Evolutionary conservation across 2,797 vertebrate genomes (phyloP), one percentile per base, ranked within the genome.

Genomic region (Carapus acus): DNA sequence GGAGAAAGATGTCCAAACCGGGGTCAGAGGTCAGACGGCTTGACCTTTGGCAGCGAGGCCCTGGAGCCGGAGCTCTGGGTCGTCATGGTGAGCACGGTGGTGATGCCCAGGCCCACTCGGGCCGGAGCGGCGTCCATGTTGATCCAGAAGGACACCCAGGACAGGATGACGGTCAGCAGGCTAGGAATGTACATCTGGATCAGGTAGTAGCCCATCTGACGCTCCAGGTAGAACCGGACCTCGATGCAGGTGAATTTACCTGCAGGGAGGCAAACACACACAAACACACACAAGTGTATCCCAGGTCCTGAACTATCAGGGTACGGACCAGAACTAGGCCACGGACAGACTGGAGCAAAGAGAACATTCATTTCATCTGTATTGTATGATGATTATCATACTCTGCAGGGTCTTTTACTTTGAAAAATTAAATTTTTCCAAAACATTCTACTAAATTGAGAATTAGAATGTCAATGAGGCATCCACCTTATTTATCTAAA

Each of bases 121-220:
- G 94, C 94, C 0, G 94, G 94, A 0, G 94, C 94, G 0, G 94
- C 94, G 0, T 96, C 94, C 93, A 97, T 97, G 76, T 96, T 95
- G 83, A 96, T 96, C 94, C 94, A 97, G 77, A 96, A 96, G 13
- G 94, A 97, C 41, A 96, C 88, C 94, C 94, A 97, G 65, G 94
- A 96, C 43, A 97, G 89, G 82, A 96, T 97, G 78, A 96, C 93
- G 0, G 93, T 97, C 62, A 97, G 89, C 23, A 97, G 86, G 68
- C 93, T 95, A 21, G 93, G 94, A 41, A 97, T 96, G 81, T 97
- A 97, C 94, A 96, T 97, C 89, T 97, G 94, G 83, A 97, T 97
- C 76, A 97, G 84, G 78, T 97, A 97, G 81, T 97, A 97, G 55
- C 94, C 94, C 94, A 97, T 97, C 73, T 97, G 94, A 54, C 93